Evolutionary conservation across 2,888 invertebrate species (phyloP), one percentile per base, ranked within the genome.

Genomic region (Netelia melanura): DNA sequence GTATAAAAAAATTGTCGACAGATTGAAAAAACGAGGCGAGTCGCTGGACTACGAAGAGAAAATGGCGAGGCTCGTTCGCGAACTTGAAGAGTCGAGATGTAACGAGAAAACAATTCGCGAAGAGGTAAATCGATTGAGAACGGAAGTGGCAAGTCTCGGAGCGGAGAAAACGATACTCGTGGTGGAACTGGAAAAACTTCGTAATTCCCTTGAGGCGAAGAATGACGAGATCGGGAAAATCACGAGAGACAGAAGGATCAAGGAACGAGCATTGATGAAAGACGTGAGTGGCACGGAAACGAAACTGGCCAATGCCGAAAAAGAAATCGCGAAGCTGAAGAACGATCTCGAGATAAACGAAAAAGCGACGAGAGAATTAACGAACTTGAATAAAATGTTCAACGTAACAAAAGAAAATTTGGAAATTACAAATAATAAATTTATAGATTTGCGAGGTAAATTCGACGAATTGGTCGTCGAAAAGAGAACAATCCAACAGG

Each of bases 161-260:
- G 25, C 38, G 5, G 88, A 90, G n/a, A 88, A 79, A 68, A 82
- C 83, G 3, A 43, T 58, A 5, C 43, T 86, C 21, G 72, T 80
- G 14, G 72, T 84, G 21, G 88, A 89, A 72, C 70, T 83, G 44
- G 81, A 81, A 1, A 82, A 68, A 71, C 72, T 86, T 78, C 85
- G 85, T 1, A 58, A 77, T 11, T 30, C 62, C 14, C 71, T 89
- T 8, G 72, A 65, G 14, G 86, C 77, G 38, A 88, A 79, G 14
- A 83, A 84, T 61, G 85, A 88, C 1, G 81, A 86, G 52, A 85
- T 90, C 3, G 81, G 68, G 11, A 74, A 61, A 52, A 77, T 88
- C 2, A 54, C 77, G 9, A 52, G n/a, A 10, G 86, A 89, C 11
- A 86, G 77, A 9, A 80, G 81, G 25, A 80, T 43, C 62, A 62